Evolutionary conservation across 1,140 invertebrate genomes (phyloP).

Genomic region (Halotydeus destructor): DNA sequence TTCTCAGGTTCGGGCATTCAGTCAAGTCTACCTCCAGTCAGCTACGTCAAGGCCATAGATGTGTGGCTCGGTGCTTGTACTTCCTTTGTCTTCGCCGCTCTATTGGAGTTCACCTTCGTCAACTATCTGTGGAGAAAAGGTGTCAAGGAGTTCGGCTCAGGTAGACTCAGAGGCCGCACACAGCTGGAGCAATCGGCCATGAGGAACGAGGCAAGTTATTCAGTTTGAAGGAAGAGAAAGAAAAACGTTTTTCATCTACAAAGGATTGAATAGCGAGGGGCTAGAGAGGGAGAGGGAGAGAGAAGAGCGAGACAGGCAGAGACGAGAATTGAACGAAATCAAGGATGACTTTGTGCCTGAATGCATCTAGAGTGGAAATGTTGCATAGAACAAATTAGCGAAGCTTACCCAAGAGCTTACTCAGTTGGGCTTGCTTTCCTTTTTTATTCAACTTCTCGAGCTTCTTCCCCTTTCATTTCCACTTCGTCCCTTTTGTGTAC

Average conservation of each 20-base stretch:
- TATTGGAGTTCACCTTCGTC: slow-evolving; percentile 28
- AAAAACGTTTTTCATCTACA: background rate
- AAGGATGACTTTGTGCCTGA: too few relatives aligned
- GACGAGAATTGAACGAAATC: too few relatives aligned
- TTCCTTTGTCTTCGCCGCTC: slow-evolving; percentile 27
- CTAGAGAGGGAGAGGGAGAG: background rate
- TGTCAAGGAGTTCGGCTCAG: too few relatives aligned
- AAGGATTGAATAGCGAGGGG: background rate
- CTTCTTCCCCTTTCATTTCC: too few relatives aligned
- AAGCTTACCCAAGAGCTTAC: too few relatives aligned
- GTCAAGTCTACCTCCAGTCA: slow-evolving; percentile 22
- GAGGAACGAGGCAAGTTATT: background rate
- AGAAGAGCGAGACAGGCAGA: background rate
- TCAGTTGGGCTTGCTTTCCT: too few relatives aligned
- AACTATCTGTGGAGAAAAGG: slow-evolving; percentile 22
- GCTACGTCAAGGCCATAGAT: slow-evolving; percentile 33
- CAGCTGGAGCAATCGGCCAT: background rate
- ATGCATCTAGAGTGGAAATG: too few relatives aligned
- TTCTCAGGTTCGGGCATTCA: slow-evolving; percentile 16
- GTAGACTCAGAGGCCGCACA: background rate
- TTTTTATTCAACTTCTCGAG: too few relatives aligned
- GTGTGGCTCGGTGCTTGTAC: slow-evolving; percentile 33
- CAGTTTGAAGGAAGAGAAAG: background rate
- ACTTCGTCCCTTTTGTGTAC: too few relatives aligned
- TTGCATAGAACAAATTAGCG: too few relatives aligned